These are phyloP conservation scores for Dasypus novemcinctus DNA, from an alignment of 2,113 vertebrate species.

Conservation along the genomic window DNA sequence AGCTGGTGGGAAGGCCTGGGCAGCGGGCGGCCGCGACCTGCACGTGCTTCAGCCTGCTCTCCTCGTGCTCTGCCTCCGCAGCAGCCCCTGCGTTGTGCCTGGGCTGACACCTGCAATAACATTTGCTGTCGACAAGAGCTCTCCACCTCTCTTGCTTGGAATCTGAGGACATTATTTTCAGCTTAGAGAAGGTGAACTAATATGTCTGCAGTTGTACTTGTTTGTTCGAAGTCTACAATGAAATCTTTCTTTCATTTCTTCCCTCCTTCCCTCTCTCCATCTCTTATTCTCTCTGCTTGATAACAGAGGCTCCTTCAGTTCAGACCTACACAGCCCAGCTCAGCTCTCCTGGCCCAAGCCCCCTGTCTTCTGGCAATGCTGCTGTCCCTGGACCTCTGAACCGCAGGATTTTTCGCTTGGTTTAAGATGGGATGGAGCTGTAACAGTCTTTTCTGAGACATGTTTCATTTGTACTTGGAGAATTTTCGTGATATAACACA, in stretches of 20 bases:
- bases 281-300: neutral
- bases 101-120: rapidly evolving
- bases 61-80: neutral
- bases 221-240: neutral
- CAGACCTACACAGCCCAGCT: neutral
- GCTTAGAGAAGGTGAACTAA: neutral
- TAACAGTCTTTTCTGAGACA: neutral
- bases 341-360: rapidly evolving
- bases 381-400: neutral
- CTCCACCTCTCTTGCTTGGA: neutral
- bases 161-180: neutral
- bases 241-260: neutral
- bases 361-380: rapidly evolving
- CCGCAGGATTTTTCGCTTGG: neutral
- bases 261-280: neutral
- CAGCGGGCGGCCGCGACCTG: rapidly evolving
- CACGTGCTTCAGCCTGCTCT: rapidly evolving
- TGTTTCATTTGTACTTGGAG: neutral
- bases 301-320: neutral
- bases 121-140: neutral
- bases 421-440: neutral
- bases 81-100: neutral
- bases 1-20: neutral
- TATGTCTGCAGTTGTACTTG: neutral
- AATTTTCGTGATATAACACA: slow-evolving; percentile 3